Evolutionary conservation across 2,113 vertebrate genomes (phyloP).

Genomic region (Rhadina sibilatrix): DNA sequence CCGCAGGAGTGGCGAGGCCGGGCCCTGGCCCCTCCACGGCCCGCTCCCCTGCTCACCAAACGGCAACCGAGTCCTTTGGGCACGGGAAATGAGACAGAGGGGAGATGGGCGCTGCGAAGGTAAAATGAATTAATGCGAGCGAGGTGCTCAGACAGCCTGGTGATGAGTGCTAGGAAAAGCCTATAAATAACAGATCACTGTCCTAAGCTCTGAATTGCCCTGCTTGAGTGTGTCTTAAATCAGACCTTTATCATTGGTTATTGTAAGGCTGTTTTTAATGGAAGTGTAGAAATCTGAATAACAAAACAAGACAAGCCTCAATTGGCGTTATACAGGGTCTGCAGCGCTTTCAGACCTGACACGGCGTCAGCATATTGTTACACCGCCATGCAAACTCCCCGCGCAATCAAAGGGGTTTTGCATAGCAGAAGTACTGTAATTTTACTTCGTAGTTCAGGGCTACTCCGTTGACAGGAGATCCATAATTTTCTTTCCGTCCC

Average conservation of each 20-base stretch:
- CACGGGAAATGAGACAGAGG: neutral
- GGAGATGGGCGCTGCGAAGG: neutral
- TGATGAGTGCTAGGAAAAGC: slow-evolving; percentile 56
- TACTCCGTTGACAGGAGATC: slow-evolving; percentile 7
- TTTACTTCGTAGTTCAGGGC: slow-evolving; percentile 37
- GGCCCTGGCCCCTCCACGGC: neutral
- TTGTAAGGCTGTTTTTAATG: slow-evolving; percentile 55
- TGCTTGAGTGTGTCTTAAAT: slow-evolving; percentile 56
- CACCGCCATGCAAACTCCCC: slow-evolving; percentile 9
- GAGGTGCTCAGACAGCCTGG: slow-evolving; percentile 27
- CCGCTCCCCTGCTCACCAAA: neutral
- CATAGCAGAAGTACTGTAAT: slow-evolving; percentile 20
- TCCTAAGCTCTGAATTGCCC: slow-evolving; percentile 62
- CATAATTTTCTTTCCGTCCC: slow-evolving; percentile 12
- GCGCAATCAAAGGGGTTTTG: slow-evolving; percentile 5
- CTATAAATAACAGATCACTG: slow-evolving; percentile 66
- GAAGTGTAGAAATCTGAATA: slow-evolving; percentile 64
- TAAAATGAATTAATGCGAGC: slow-evolving; percentile 59
- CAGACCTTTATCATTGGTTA: slow-evolving; percentile 52
- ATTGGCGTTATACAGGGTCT: slow-evolving; percentile 38
- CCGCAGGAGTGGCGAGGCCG: neutral
- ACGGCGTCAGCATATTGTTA: slow-evolving; percentile 43
- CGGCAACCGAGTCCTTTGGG: neutral
- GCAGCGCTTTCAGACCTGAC: slow-evolving; percentile 33
- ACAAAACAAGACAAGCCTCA: slow-evolving; percentile 64